Evolutionary conservation across 1,140 invertebrate genomes (phyloP), one percentile per base, ranked within the genome.

Genomic region (Parasteatoda tepidariorum): DNA sequence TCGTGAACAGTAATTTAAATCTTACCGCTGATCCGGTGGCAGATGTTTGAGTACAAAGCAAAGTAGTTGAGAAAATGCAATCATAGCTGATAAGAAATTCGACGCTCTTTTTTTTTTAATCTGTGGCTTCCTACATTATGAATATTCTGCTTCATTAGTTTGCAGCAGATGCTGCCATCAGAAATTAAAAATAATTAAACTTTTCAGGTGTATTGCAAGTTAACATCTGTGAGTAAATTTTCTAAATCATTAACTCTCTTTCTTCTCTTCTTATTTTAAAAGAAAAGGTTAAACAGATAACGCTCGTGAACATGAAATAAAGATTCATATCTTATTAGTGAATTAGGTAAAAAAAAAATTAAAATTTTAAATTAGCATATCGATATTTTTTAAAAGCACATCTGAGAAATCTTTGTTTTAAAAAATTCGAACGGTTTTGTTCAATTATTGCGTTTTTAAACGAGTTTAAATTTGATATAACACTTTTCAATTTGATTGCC

Each of bases 81-180:
- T 48, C 34, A 55, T 38, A 26, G 55, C 13, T 48, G 33, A 74
- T 61, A 33, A 9, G 18, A 48, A 48, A 48, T 13, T 33, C 31
- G n/a, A 41, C 38, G 48, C 28, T 74, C 61, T 59, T 59, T 74
- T 33, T 22, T 62, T 26, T 5, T 48, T 31, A 15, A 57, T 31
- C 28, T 22, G 33, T 15, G 57, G 68, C 38, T 48, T 67, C 64
- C 34, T 31, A 38, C 41, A 71, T 71, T 74, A n/a, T 30, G 61
- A 59, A 30, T 34, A 74, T 74, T 59, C 61, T 57, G 48, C 71
- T 74, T 74, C 71, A 74, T 74, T 74, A 74, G 71, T 31, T 61
- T 34, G 18, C 24, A 33, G 28, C 71, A 74, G 9, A 74, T 74
- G 71, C 31, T 74, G 34, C 33, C 9, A 71, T 22, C 34, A 34